Evolutionary conservation across 2,797 vertebrate species (phyloP).

Genomic region (Distichodus sexfasciatus): DNA sequence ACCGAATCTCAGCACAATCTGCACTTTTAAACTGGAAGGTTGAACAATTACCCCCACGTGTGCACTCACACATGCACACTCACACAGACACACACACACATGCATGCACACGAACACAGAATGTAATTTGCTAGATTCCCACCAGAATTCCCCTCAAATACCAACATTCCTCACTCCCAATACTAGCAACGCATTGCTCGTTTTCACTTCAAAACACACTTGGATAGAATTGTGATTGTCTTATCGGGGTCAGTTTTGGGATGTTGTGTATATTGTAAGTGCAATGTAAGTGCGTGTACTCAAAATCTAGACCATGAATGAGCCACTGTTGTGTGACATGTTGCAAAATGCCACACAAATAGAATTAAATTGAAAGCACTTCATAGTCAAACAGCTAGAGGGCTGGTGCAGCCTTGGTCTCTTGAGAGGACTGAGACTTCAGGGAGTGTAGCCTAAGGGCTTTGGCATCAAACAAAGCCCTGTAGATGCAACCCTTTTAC

Average conservation of each 20-base stretch:
- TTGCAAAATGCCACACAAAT: slow-evolving; percentile 32
- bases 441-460: slow-evolving; percentile 37
- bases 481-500: slow-evolving; percentile 16
- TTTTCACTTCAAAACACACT: too few relatives aligned
- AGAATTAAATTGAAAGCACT: slow-evolving; percentile 41
- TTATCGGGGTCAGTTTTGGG: too few relatives aligned
- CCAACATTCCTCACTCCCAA: not conserved
- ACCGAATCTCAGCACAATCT: slow-evolving; percentile 47
- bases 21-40: slow-evolving; percentile 46
- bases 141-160: not conserved
- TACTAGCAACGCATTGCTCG: too few relatives aligned
- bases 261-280: too few relatives aligned
- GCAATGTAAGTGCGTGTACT: too few relatives aligned
- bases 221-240: too few relatives aligned
- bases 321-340: not conserved
- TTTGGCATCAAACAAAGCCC: slow-evolving; percentile 29
- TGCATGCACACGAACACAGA: not conserved
- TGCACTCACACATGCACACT: too few relatives aligned
- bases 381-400: slow-evolving; percentile 42
- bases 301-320: not conserved
- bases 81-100: not conserved
- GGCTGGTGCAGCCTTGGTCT: slow-evolving; percentile 28
- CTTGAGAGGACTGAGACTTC: slow-evolving; percentile 31
- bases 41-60: slow-evolving; percentile 39
- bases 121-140: not conserved